A percentile compares a stretch with the other conserved stretches of the same genome.
These are phyloP conservation scores for Spodoptera exigua DNA, from an alignment of 2,888 invertebrate genomes.

Conservation along the genomic window DNA sequence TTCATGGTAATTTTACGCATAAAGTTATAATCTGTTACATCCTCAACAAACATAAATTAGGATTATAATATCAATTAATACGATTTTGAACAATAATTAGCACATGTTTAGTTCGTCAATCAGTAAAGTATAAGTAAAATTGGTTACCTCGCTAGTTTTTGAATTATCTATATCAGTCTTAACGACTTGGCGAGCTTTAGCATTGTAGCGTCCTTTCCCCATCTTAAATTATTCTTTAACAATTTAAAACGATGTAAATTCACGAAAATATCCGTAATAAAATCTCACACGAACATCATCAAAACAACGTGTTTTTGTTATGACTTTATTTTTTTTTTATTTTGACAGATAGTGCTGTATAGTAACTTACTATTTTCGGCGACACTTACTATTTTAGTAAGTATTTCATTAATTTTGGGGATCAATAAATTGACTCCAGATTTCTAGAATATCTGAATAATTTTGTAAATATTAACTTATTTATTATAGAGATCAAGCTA, in stretches of 20 bases:
- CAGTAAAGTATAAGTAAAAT: neutral
- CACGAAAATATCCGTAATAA: no score
- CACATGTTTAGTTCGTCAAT: neutral
- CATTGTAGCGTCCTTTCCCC: constrained; percentile 93
- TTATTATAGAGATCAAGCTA: no score
- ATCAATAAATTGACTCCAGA: no score
- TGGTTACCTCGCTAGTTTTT: constrained; percentile 90
- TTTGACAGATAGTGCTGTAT: neutral
- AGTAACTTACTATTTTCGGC: neutral
- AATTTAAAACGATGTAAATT: neutral
- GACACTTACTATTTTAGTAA: neutral
- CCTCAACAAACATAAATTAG: no score
- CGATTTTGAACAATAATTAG: neutral
- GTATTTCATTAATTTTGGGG: no score
- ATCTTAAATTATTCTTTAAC: constrained; percentile 72
- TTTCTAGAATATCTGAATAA: no score
- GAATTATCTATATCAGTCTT: constrained; percentile 92
- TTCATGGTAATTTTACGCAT: neutral
- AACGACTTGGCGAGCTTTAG: constrained; percentile 92
- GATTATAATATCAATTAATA: no score
- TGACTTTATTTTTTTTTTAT: constrained; percentile 65
- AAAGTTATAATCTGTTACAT: no score
- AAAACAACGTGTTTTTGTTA: constrained; percentile 67
- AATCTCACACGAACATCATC: neutral
- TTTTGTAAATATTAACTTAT: no score